These are phyloP conservation scores for Agonopterix subpropinquella DNA, from an alignment of 2,888 invertebrate genomes.

Conservation along the genomic window DNA sequence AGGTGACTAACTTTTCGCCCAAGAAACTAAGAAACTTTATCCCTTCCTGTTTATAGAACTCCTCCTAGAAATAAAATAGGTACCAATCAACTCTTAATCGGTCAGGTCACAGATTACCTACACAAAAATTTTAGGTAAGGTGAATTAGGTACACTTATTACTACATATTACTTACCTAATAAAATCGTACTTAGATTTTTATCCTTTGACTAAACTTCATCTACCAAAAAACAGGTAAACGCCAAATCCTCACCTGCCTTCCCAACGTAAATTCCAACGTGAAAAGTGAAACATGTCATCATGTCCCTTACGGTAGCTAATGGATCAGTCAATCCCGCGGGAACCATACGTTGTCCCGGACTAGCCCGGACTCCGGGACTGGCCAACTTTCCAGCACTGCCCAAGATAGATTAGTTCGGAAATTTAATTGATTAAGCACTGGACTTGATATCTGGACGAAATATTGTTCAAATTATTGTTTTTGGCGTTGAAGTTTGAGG, in stretches of 20 bases:
- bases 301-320: conserved; percentile 12
- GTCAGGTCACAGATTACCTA: no score
- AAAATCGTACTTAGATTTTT: no score
- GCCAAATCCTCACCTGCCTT: background rate
- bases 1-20: no score
- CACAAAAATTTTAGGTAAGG: no score
- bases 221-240: background rate
- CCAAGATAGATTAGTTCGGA: conserved; percentile 44
- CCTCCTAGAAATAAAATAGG: no score
- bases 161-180: no score
- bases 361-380: conserved; percentile 8
- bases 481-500: background rate
- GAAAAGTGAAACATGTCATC: background rate
- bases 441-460: background rate
- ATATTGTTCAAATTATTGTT: background rate
- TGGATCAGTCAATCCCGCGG: conserved; percentile 45
- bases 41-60: no score
- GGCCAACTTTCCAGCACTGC: conserved; percentile 7
- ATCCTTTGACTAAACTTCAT: no score
- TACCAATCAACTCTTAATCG: no score
- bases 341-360: conserved; percentile 39
- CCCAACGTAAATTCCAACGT: background rate
- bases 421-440: conserved; percentile 47
- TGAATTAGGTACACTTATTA: no score
- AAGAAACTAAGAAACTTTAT: no score